phyloP scores from a whole-genome alignment of 2,113 vertebrate species.

The Fukomys damarensis region DNA sequence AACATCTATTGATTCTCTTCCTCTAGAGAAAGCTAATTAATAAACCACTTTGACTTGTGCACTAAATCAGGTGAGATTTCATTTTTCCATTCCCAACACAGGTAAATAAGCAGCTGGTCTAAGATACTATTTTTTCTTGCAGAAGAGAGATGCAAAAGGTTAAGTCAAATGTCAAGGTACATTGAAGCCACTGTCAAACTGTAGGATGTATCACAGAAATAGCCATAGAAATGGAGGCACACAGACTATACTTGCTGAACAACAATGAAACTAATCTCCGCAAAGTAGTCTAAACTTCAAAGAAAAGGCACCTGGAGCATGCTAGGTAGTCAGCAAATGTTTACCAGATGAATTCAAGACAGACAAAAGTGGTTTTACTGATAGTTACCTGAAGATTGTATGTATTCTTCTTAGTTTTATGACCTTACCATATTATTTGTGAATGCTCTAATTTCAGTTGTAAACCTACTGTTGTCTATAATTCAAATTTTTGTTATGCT shows the following conservation, averaged over 20 bases:
- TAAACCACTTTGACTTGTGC: background rate
- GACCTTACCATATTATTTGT: background rate
- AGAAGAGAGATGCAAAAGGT: background rate
- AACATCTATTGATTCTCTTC: background rate
- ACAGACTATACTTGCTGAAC: background rate
- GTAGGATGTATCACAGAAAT: background rate
- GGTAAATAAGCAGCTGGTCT: background rate
- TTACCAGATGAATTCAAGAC: background rate
- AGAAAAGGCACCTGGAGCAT: background rate
- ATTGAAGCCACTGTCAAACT: background rate
- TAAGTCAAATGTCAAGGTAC: background rate
- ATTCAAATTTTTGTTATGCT: background rate
- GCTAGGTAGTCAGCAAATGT: background rate
- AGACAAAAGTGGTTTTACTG: background rate
- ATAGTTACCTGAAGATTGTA: background rate
- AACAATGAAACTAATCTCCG: background rate
- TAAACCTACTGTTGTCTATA: background rate
- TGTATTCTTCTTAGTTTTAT: background rate
- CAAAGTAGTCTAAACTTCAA: background rate
- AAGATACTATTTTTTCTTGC: background rate
- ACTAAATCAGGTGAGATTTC: background rate
- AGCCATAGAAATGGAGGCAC: fast-evolving
- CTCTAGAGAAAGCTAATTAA: background rate
- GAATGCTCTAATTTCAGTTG: background rate
- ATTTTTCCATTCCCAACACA: background rate